Evolutionary conservation across 2,797 vertebrate species (phyloP).

Genomic region (Epinephelus awoara): DNA sequence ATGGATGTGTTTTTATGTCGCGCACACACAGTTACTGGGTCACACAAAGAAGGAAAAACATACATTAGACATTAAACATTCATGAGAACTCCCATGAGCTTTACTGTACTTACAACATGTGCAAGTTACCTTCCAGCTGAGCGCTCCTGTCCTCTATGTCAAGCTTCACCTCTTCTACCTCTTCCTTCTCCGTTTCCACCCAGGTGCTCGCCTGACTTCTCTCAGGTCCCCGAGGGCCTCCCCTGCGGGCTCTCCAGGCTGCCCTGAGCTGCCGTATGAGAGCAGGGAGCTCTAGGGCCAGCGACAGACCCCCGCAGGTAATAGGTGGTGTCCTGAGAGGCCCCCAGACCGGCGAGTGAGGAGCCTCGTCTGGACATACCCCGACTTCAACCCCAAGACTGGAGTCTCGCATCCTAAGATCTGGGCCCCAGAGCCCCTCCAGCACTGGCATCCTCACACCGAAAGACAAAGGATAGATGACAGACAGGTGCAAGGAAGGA

Average conservation of each 20-base stretch:
- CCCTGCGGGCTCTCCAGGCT: constrained; percentile 75
- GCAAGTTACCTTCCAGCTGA: constrained; percentile 73
- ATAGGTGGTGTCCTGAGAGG: constrained; percentile 71
- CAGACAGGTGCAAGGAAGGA: constrained; percentile 7
- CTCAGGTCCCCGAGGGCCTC: constrained; percentile 51
- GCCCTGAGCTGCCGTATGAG: constrained; percentile 79
- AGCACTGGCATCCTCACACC: constrained; percentile 72
- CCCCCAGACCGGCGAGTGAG: constrained; percentile 70
- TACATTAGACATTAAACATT: constrained; percentile 40
- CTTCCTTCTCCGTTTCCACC: constrained; percentile 62
- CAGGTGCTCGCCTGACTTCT: constrained; percentile 55
- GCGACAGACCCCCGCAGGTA: constrained; percentile 72
- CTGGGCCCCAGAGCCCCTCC: constrained; percentile 73
- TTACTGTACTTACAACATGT: not conserved
- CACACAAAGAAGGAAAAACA: constrained; percentile 20
- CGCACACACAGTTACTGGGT: not conserved
- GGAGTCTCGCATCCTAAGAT: constrained; percentile 66
- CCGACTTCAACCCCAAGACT: constrained; percentile 56
- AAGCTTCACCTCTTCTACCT: constrained; percentile 60
- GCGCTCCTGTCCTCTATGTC: constrained; percentile 37
- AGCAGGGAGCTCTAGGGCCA: constrained; percentile 77
- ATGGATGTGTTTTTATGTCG: not conserved
- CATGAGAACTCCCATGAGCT: constrained; percentile 27
- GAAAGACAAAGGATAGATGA: constrained; percentile 13
- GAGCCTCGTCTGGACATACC: constrained; percentile 69